phyloP scores from a whole-genome alignment of 2,888 invertebrate genomes.

The Malachius bipustulatus region DNA sequence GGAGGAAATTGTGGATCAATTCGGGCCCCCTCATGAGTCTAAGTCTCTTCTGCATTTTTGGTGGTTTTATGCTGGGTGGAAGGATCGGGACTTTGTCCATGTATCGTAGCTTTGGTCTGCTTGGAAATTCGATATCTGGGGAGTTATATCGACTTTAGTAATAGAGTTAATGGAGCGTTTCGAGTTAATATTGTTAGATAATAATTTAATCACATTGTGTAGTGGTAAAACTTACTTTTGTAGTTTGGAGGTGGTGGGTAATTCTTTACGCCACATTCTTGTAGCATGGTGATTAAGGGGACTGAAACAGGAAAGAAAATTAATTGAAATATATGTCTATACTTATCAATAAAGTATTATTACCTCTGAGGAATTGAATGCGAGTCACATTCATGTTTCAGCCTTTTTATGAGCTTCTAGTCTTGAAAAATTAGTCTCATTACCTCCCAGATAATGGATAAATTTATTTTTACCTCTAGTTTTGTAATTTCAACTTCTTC shows the following conservation, averaged over 20 bases:
- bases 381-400: no score
- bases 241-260: constrained; percentile 56
- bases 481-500: no score
- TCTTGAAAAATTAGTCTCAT: no score
- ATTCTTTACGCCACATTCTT: constrained; percentile 51
- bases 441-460: no score
- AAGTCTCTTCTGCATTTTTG: constrained; percentile 75
- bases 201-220: neutral
- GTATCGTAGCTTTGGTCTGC: constrained; percentile 54
- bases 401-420: no score
- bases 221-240: constrained; percentile 43
- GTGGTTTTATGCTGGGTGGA: constrained; percentile 53
- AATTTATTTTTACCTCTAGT: no score
- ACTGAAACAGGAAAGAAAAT: constrained; percentile 21
- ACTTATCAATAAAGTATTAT: no score
- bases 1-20: constrained; percentile 65
- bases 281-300: constrained; percentile 21
- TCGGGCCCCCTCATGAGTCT: constrained; percentile 89
- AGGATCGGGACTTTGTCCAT: constrained; percentile 63
- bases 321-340: no score
- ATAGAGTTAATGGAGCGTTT: constrained; percentile 4
- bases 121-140: constrained; percentile 61
- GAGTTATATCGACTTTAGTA: constrained; percentile 5
- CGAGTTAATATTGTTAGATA: no score
- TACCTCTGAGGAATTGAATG: no score